A percentile compares a stretch with the other conserved stretches of the same genome.
Conservation (phyloP, 2,888 invertebrate genomes). For the Rhaphigaster nebulosa region DNA sequence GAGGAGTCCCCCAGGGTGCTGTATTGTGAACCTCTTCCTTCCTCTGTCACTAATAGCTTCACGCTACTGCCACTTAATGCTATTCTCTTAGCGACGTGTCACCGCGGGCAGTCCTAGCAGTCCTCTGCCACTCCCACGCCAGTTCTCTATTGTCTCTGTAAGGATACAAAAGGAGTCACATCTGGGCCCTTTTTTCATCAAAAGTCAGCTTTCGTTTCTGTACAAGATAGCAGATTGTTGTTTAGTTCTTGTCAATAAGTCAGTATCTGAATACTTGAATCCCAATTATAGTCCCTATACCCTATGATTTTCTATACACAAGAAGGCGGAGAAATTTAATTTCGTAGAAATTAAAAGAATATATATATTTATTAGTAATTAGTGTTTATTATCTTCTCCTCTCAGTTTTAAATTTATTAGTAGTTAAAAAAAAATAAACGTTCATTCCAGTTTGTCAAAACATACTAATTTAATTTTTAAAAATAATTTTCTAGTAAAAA, state of each 20-base stretch:
- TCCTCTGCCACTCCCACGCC: conserved; percentile 39
- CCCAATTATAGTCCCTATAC: too few species aligned
- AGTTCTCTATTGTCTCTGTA: neutral
- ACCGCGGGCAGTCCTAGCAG: neutral
- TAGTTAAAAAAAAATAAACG: too few species aligned
- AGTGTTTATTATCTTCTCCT: too few species aligned
- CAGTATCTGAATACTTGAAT: neutral
- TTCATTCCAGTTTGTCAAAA: too few species aligned
- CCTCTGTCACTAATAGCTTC: conserved; percentile 41
- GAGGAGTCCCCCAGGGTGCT: neutral
- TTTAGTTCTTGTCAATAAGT: neutral
- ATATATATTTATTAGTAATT: too few species aligned
- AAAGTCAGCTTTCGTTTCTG: neutral
- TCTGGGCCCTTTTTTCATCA: neutral
- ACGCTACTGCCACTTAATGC: conserved; percentile 42
- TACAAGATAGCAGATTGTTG: neutral
- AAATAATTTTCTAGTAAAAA: too few species aligned
- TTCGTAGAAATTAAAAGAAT: too few species aligned
- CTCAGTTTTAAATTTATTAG: too few species aligned
- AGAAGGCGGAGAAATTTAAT: too few species aligned
- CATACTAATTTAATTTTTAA: too few species aligned
- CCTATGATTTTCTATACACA: too few species aligned
- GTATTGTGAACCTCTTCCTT: neutral
- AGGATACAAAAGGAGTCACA: neutral
- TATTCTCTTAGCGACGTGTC: conserved; percentile 25